These are phyloP conservation scores for Hydractinia symbiolongicarpus DNA, from an alignment of 30 jellyfish, hydroid and myxozoan genomes.

Conservation along the genomic window DNA sequence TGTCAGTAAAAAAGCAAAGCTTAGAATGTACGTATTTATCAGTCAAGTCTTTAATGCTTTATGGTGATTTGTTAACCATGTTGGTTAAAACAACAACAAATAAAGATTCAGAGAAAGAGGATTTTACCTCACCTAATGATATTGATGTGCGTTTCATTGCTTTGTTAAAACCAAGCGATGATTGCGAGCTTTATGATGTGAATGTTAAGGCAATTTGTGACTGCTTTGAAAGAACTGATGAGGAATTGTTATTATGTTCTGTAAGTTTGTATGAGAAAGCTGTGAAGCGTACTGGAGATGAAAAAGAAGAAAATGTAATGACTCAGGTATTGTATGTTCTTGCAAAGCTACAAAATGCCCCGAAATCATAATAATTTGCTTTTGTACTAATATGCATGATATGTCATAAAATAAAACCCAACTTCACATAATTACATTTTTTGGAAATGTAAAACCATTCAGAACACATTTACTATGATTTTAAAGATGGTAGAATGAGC, in stretches of 20 bases:
- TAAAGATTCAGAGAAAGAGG: constrained; percentile 37
- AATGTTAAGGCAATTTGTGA: constrained; percentile 19
- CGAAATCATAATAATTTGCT: no score
- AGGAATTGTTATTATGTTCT: constrained; percentile 45
- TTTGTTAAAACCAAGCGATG: neutral
- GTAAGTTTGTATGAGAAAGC: constrained; percentile 51
- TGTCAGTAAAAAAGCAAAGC: neutral
- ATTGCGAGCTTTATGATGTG: neutral
- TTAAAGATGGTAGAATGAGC: no score
- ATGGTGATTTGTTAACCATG: constrained; percentile 29
- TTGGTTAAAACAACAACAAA: neutral
- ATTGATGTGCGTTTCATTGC: constrained; percentile 41
- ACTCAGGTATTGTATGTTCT: neutral
- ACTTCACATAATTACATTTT: no score
- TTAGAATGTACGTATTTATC: neutral
- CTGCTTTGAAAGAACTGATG: constrained; percentile 36
- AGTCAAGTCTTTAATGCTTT: constrained; percentile 11
- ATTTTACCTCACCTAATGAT: constrained; percentile 40
- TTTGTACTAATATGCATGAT: no score
- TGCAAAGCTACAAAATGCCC: neutral
- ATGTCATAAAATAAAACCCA: no score
- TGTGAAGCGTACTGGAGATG: neutral
- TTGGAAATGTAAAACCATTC: no score
- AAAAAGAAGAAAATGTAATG: neutral
- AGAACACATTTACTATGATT: no score